Evolutionary conservation across 2,797 vertebrate genomes (phyloP), one percentile per base, ranked within the genome.

Genomic region (Rhabdophis nuchalis): DNA sequence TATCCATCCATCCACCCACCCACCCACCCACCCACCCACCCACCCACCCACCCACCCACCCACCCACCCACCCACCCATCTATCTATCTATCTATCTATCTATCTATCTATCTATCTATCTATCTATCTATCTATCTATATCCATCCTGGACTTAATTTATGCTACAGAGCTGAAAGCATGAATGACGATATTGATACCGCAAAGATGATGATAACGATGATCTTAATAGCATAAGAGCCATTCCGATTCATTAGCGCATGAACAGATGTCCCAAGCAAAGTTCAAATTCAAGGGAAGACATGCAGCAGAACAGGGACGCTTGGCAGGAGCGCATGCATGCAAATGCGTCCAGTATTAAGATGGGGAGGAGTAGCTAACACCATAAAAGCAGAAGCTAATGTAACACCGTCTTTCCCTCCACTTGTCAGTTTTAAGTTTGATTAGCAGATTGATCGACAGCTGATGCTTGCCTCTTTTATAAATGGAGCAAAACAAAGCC

Each of bases 191-290:
- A 9, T 2, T 87, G 36, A n/a, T 85, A 36, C 11, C 10, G 12
- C 29, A 9, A 29, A 8, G 27, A 86, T 53, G 36, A 13, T 85
- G 85, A 16, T n/a, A 29, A 53, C n/a, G n/a, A 52, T 86, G 14
- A 64, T 89, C 29, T 61, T n/a, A n/a, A 50, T 41, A 56, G 41
- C 12, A 52, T 46, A 64, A 50, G 27, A 50, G 58, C 41, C n/a
- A 61, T 16, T 29, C 27, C 3, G 93, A 60, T 92, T 94, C 94
- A 95, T 94, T 90, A 29, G 85, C 89, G 93, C 77, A 72, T 93
- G 96, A 96, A 93, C 97, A 97, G 97, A 97, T 97, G 97, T 97
- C 95, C 93, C 60, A 1, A 95, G 96, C 95, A 97, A 96, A 97
- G 95, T 95, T 95, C 95, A 96, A 96, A 96, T 94, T 89, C 96